These are phyloP conservation scores for Drepana arcuata DNA, from an alignment of 1,140 invertebrate species.

Conservation along the genomic window DNA sequence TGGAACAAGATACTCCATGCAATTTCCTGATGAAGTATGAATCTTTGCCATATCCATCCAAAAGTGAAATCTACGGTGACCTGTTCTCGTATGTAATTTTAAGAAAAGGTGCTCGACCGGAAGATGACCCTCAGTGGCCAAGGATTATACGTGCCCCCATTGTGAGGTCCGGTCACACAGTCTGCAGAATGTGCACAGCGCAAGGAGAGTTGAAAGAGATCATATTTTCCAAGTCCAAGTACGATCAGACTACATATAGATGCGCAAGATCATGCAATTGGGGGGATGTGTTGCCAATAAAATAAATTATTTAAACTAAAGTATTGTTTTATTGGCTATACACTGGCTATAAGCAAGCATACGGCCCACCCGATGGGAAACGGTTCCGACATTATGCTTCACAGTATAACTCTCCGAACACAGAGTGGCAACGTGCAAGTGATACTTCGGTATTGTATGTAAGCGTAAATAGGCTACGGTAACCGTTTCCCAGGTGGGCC, in stretches of 20 bases:
- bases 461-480: no score
- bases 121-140: slow-evolving; percentile 79
- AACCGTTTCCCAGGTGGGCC: no score
- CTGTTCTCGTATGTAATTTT: slow-evolving; percentile 84
- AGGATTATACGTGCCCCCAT: slow-evolving; percentile 80
- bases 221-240: slow-evolving; percentile 81
- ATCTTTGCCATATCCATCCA: slow-evolving; percentile 68
- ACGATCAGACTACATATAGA: slow-evolving; percentile 79
- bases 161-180: slow-evolving; percentile 77
- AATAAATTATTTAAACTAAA: slow-evolving; percentile 45
- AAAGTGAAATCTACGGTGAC: slow-evolving; percentile 63
- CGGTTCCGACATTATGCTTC: no score
- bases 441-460: no score
- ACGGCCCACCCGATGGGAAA: no score
- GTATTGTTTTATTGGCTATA: no score
- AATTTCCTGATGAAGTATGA: slow-evolving; percentile 81
- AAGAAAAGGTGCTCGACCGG: slow-evolving; percentile 79
- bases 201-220: slow-evolving; percentile 83
- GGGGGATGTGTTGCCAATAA: slow-evolving; percentile 82
- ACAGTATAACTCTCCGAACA: no score
- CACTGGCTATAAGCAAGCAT: no score
- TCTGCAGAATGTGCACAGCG: slow-evolving; percentile 85
- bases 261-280: slow-evolving; percentile 80
- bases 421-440: no score
- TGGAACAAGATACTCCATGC: slow-evolving; percentile 79